Evolutionary conservation across 1,140 invertebrate species (phyloP), one percentile per base, ranked within the genome.

Genomic region (Heliothis subflexa): DNA sequence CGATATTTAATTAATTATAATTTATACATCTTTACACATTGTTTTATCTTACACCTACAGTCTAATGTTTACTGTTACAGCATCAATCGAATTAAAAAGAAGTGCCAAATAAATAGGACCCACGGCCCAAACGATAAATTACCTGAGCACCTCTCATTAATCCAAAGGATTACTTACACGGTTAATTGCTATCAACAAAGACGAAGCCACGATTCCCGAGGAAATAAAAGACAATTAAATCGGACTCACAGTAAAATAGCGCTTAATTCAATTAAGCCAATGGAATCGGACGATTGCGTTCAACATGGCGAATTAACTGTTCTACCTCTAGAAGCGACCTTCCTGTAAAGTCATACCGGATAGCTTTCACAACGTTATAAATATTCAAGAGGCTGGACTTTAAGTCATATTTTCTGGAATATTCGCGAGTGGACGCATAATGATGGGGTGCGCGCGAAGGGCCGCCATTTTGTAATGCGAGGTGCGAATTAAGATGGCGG

Each of bases 391-490:
- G n/a, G 12, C 10, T 47, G 33, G 57, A 49, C 21, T 55, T 49
- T 45, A 0, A 28, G 45, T 47, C 55, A 61, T 61, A 71, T 74
- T 61, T 76, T 76, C 73, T 76, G 33, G 11, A 76, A 40, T 33
- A 50, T 76, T 82, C 49, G 55, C 40, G 64, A 77, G 74, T 76
- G 73, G 76, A 73, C 78, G 76, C 62, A 81, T 81, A 81, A 76
- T 55, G 25, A 57, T 57, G 68, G 59, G 40, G 59, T 64, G 57
- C 62, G 11, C 40, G 62, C 33, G 47, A 66, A 79, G 59, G 72
- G 71, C 77, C 64, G 82, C 80, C 84, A 83, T 85, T 83, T 85
- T 85, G 84, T 85, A 78, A 72, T 66, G 55, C 70, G 70, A 57
- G 57, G 76, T 72, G 77, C 55, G 78, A 70, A 77, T 75, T 78